These are phyloP conservation scores for Hofmannophila pseudospretella DNA, from an alignment of 2,888 invertebrate species.

Conservation along the genomic window DNA sequence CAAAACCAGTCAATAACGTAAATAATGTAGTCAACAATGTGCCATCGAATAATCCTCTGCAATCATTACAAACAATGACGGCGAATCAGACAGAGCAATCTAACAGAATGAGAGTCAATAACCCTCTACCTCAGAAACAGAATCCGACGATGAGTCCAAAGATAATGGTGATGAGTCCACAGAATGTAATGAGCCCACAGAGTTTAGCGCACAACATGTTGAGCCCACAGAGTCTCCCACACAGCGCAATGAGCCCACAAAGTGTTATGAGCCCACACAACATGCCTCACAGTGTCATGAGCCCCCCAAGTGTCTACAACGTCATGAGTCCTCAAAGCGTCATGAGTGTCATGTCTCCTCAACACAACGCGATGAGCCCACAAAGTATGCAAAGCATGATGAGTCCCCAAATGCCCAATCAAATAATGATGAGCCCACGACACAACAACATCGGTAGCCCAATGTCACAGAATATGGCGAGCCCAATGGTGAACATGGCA, in stretches of 20 bases:
- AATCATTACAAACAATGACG: constrained; percentile 65
- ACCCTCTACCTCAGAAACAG: constrained; percentile 56
- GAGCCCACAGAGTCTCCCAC: constrained; percentile 67
- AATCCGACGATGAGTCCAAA: constrained; percentile 51
- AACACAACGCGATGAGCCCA: constrained; percentile 69
- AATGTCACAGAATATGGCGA: constrained; percentile 58
- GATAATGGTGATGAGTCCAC: constrained; percentile 57
- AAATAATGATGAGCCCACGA: constrained; percentile 68
- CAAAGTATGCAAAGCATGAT: constrained; percentile 66
- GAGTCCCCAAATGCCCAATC: constrained; percentile 69
- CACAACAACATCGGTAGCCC: constrained; percentile 61
- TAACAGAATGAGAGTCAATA: constrained; percentile 51
- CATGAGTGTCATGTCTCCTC: constrained; percentile 72
- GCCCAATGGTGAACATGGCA: constrained; percentile 55
- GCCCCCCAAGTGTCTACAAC: constrained; percentile 62
- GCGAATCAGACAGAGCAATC: constrained; percentile 61
- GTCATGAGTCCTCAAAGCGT: constrained; percentile 71
- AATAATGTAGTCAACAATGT: constrained; percentile 29
- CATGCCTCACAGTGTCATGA: constrained; percentile 58
- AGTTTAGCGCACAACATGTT: constrained; percentile 62
- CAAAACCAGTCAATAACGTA: constrained; percentile 26
- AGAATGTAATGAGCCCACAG: constrained; percentile 61
- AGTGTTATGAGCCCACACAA: constrained; percentile 65
- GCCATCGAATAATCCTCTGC: constrained; percentile 48
- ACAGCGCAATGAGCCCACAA: constrained; percentile 68